Percentiles rank a stretch among this genome's conserved stretches.
These are phyloP conservation scores for Aricia artaxerxes DNA, from an alignment of 2,888 invertebrate species.

Conservation along the genomic window DNA sequence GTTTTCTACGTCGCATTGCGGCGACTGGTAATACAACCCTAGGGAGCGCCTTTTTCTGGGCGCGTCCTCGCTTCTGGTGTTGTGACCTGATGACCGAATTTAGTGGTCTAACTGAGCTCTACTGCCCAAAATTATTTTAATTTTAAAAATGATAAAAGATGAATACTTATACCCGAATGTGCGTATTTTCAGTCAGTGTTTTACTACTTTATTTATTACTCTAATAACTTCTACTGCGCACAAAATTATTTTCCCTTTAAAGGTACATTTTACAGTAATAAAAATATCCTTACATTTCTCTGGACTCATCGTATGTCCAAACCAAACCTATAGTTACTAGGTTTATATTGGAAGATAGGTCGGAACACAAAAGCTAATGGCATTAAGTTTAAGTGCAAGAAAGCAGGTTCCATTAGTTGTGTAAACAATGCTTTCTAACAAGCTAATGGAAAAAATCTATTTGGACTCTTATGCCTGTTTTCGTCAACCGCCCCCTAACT, in stretches of 20 bases:
- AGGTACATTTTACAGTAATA: no score
- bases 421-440: not conserved
- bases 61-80: slow-evolving; percentile 67
- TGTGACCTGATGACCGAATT: slow-evolving; percentile 73
- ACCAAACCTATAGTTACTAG: not conserved
- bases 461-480: no score
- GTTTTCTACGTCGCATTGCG: slow-evolving; percentile 67
- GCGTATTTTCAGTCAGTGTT: no score
- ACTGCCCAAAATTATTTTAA: not conserved
- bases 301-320: not conserved
- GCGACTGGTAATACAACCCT: slow-evolving; percentile 65
- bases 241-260: no score
- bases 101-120: not conserved
- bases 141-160: not conserved
- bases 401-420: slow-evolving; percentile 8
- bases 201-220: no score
- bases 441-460: no score
- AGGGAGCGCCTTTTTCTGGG: slow-evolving; percentile 69
- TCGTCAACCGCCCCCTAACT: no score
- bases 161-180: no score
- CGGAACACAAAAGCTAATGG: not conserved
- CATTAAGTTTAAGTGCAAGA: slow-evolving; percentile 8
- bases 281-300: not conserved
- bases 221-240: no score
- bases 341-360: not conserved